Base-by-base conservation (phyloP, 2,888 invertebrate species). In the Drosophila ustulata region DNA sequence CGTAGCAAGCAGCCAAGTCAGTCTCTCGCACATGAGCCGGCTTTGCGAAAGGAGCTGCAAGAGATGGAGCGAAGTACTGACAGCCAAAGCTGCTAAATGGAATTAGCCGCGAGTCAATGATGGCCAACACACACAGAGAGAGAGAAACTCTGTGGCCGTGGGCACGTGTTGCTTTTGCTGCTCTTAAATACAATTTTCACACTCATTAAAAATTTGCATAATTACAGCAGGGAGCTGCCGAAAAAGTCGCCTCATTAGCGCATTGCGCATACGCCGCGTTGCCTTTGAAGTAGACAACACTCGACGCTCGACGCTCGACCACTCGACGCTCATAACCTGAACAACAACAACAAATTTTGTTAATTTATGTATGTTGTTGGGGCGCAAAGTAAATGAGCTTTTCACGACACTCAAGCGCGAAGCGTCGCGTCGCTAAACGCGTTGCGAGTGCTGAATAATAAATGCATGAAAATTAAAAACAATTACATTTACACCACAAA, bases 141-240 rank as follows among this genome's bases (percentile, higher is more conserved):
- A 34, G 9, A 34, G 4, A 4, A 34, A 9, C 37, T 37, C 4
- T 1, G 39, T n/a, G 41, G 26, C 47, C 13, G 9, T 23, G 30
- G 46, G n/a, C 25, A n/a, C 79, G 77, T 82, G 85, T 79, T 81
- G 83, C 69, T 43, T 32, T 37, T 37, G 37, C 37, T 37, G 37
- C n/a, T 30, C 43, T 41, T 37, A 30, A 70, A 67, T 67, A 76
- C 76, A 79, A 78, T 81, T 87, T 88, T 84, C 77, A 82, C 75
- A 76, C 84, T 88, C 82, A 87, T 87, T 88, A 86, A 70, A 88
- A 86, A 87, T 87, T 87, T 88, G 82, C 88, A 88, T 88, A 87
- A 87, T 87, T 88, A 86, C 76, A 53, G 52, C 53, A 30, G 65
- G 77, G 57, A 70, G 37, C 39, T 41, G 39, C 34, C 50, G 8